A percentile compares a stretch with the other conserved stretches of the same genome.
phyloP scores from a whole-genome alignment of 2,797 vertebrate genomes.

The Microchirus variegatus region DNA sequence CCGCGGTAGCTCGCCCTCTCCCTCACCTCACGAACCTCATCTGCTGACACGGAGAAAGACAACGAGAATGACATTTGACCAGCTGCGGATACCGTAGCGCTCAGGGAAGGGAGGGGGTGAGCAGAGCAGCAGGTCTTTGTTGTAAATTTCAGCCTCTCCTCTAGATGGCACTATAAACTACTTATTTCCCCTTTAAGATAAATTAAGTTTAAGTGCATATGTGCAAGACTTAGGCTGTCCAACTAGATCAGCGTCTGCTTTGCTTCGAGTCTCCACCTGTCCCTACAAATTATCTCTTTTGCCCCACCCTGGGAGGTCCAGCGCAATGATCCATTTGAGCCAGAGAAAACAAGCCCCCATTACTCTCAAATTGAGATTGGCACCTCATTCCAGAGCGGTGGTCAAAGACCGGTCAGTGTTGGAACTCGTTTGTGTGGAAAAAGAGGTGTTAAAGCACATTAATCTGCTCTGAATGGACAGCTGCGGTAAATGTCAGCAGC shows the following conservation, averaged over 20 bases:
- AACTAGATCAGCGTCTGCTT: conserved; percentile 64
- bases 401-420: conserved; percentile 37
- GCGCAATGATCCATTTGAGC: conserved; percentile 74
- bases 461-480: conserved; percentile 49
- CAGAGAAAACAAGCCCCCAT: conserved; percentile 69
- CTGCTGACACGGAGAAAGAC: too few species aligned
- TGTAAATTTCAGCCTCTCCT: too few species aligned
- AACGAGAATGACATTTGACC: too few species aligned
- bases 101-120: too few species aligned
- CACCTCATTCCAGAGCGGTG: conserved; percentile 38
- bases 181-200: conserved; percentile 9
- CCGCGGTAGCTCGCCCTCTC: too few species aligned
- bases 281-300: conserved; percentile 67
- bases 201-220: conserved; percentile 38
- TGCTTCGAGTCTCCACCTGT: conserved; percentile 64
- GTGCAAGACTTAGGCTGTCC: conserved; percentile 37
- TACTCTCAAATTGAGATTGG: conserved; percentile 61
- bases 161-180: too few species aligned
- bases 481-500: conserved; percentile 27
- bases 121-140: too few species aligned
- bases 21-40: too few species aligned
- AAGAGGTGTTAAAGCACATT: conserved; percentile 38
- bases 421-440: conserved; percentile 38
- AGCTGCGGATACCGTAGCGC: too few species aligned
- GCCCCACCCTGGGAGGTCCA: conserved; percentile 63